Conservation (phyloP, 1,140 invertebrate genomes). For the Drosophila yakuba region DNA sequence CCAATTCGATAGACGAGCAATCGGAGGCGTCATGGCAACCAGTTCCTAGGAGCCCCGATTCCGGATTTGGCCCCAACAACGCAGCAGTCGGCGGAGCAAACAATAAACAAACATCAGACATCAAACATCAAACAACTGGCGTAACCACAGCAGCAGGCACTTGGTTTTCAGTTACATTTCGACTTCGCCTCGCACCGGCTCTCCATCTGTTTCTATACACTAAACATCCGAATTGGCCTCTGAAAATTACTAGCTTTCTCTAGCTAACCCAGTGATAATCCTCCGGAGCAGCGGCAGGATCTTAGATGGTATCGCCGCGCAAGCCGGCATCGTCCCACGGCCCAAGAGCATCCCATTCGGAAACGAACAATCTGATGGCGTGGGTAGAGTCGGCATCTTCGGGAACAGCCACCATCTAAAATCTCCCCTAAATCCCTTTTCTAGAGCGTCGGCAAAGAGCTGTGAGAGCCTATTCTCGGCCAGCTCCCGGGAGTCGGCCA, state of each 20-base stretch:
- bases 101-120: constrained; percentile 63
- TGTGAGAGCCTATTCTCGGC: constrained; percentile 81
- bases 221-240: constrained; percentile 12
- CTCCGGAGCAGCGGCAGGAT: constrained; percentile 3
- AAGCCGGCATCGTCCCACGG: constrained; percentile 49
- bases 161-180: constrained; percentile 66
- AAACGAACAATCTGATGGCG: constrained; percentile 57
- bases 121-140: constrained; percentile 2
- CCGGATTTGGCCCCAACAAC: constrained; percentile 31
- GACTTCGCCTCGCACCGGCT: constrained; percentile 57
- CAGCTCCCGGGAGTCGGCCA: constrained; percentile 77
- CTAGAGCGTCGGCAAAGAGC: constrained; percentile 72
- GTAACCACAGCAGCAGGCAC: constrained; percentile 73
- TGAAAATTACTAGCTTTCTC: constrained; percentile 3
- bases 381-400: constrained; percentile 26
- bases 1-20: constrained; percentile 25
- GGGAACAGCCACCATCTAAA: not conserved
- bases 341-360: constrained; percentile 28
- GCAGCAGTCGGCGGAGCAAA: constrained; percentile 46
- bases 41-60: constrained; percentile 5
- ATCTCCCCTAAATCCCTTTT: not conserved
- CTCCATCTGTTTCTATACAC: constrained; percentile 25
- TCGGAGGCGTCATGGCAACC: constrained; percentile 33
- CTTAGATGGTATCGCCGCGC: constrained; percentile 73
- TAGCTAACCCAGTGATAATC: not conserved